phyloP scores from a whole-genome alignment of 2,888 invertebrate genomes.

The Macrophya alboannulata region DNA sequence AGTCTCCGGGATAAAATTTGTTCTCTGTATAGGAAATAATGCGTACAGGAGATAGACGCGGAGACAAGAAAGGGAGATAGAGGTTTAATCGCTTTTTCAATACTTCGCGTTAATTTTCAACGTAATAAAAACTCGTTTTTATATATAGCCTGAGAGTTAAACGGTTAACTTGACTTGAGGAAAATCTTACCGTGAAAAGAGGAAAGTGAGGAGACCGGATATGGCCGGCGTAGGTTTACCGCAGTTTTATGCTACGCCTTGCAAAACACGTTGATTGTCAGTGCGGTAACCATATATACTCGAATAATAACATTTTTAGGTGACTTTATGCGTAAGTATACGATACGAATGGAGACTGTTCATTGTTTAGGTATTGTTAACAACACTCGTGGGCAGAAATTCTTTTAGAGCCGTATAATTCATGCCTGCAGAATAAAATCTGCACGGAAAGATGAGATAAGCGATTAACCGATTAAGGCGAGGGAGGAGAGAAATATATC shows the following conservation, averaged over 20 bases:
- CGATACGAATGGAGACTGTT: too few species aligned
- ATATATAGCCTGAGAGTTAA: neutral
- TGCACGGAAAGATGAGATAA: too few species aligned
- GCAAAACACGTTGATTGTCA: slow-evolving; percentile 37
- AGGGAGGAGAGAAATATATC: neutral
- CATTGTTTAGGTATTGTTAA: too few species aligned
- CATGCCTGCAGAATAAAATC: too few species aligned
- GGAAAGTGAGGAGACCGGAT: slow-evolving; percentile 35
- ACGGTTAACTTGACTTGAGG: neutral
- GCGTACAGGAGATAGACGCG: neutral
- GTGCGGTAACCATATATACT: neutral
- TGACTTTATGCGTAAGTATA: neutral
- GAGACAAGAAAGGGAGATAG: neutral
- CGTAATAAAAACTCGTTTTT: neutral
- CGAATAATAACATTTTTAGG: neutral
- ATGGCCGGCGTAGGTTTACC: slow-evolving; percentile 16
- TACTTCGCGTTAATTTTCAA: neutral
- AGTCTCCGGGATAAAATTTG: neutral
- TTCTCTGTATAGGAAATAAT: neutral
- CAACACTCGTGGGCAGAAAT: too few species aligned
- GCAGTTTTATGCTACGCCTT: slow-evolving; percentile 2
- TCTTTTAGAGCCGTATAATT: too few species aligned
- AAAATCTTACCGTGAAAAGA: neutral
- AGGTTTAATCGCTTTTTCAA: neutral
- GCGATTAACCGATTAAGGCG: too few species aligned